Evolutionary conservation across 2,797 vertebrate genomes (phyloP).

Genomic region (Notolepis coatsorum): DNA sequence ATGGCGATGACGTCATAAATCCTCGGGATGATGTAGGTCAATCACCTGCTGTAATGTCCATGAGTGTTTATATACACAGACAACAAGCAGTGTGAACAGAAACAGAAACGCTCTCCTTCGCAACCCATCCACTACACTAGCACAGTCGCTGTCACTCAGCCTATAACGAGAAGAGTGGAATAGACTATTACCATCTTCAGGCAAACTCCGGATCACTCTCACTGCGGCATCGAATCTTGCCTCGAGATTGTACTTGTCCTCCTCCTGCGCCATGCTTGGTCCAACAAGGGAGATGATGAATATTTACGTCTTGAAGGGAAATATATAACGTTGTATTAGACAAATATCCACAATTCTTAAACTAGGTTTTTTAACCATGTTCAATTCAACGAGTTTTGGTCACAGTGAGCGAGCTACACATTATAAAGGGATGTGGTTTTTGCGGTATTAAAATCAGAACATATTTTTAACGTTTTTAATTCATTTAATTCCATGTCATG

Average conservation of each 20-base stretch:
- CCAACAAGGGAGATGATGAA: too few relatives aligned
- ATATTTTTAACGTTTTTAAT: too few relatives aligned
- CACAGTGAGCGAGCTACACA: conserved; percentile 18
- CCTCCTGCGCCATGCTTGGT: conserved; percentile 79
- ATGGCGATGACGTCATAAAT: conserved; percentile 19
- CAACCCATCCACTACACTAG: too few relatives aligned
- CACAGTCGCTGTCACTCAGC: too few relatives aligned
- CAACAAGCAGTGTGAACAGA: too few relatives aligned
- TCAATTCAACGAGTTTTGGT: neutral
- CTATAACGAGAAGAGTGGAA: too few relatives aligned
- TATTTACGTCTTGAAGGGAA: too few relatives aligned
- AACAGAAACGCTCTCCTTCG: too few relatives aligned
- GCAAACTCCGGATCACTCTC: conserved; percentile 92
- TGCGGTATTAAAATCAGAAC: too few relatives aligned
- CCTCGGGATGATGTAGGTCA: conserved; percentile 61
- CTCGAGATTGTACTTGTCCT: conserved; percentile 83
- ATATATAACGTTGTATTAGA: neutral
- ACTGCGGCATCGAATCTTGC: conserved; percentile 92
- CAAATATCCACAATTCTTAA: neutral
- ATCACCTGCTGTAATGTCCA: conserved; percentile 18
- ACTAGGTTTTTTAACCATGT: neutral
- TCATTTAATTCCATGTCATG: too few relatives aligned
- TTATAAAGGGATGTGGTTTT: neutral
- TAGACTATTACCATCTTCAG: conserved; percentile 90
- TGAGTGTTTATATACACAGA: too few relatives aligned